A percentile compares a stretch with the other conserved stretches of the same genome.
phyloP scores from a whole-genome alignment of 2,797 vertebrate species.

The Molossus molossus region DNA sequence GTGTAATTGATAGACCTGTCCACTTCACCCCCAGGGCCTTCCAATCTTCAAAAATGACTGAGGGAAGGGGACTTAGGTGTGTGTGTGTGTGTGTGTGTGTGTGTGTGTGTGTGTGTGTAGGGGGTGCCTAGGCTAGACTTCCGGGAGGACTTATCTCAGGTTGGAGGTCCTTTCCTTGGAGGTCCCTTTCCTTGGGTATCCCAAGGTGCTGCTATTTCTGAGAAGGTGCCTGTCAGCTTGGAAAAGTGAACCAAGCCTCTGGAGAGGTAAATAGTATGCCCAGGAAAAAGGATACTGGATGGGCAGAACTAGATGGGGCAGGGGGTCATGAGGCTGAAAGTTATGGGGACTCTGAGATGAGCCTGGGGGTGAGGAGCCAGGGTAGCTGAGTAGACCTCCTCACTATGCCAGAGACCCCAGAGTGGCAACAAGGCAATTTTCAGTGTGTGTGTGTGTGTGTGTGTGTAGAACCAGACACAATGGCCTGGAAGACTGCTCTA shows the following conservation, averaged over 20 bases:
- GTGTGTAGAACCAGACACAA: slow-evolving; percentile 65
- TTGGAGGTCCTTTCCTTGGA: not conserved
- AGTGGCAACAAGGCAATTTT: slow-evolving; percentile 29
- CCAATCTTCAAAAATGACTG: slow-evolving; percentile 49
- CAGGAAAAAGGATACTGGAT: not conserved
- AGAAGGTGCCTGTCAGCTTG: not conserved
- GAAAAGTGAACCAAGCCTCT: slow-evolving; percentile 44
- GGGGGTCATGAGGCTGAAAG: not conserved
- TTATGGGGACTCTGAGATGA: slow-evolving; percentile 8
- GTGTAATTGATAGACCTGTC: not conserved
- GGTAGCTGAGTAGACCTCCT: not conserved
- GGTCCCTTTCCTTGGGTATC: not conserved
- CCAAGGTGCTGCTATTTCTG: not conserved
- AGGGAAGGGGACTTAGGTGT: not conserved
- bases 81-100: no score
- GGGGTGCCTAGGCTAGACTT: slow-evolving; percentile 9
- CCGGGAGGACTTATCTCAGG: not conserved
- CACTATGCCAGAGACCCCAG: not conserved
- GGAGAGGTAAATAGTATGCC: slow-evolving; percentile 6
- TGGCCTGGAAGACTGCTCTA: slow-evolving; percentile 2
- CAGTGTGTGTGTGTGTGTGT: not conserved
- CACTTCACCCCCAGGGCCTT: not conserved
- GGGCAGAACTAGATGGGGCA: not conserved
- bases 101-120: not conserved
- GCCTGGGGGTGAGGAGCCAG: slow-evolving; percentile 47